Evolutionary conservation across 2,888 invertebrate genomes (phyloP).

Genomic region (Noctua pronuba): DNA sequence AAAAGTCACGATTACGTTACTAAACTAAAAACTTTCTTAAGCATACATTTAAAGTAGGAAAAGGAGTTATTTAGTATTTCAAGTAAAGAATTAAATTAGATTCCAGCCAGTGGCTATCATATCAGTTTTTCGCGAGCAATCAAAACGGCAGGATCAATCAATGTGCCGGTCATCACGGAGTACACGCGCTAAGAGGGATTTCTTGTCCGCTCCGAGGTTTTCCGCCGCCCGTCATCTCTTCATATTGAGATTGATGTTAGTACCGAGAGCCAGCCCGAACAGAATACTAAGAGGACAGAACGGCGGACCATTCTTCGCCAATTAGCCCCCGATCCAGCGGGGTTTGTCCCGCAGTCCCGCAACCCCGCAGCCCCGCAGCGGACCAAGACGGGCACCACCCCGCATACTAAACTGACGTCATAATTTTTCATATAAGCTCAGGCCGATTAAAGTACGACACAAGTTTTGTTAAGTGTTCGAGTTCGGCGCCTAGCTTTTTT

Average conservation of each 20-base stretch:
- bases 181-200: constrained; percentile 86
- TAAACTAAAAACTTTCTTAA: neutral
- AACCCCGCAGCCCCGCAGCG: constrained; percentile 70
- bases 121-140: constrained; percentile 65
- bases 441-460: constrained; percentile 78
- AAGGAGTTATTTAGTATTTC: neutral
- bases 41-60: neutral
- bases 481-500: constrained; percentile 40
- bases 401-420: constrained; percentile 87
- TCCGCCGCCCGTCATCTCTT: constrained; percentile 86
- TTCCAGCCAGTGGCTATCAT: constrained; percentile 33
- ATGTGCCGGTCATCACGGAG: constrained; percentile 74
- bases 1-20: neutral
- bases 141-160: constrained; percentile 81
- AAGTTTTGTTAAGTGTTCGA: constrained; percentile 65
- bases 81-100: constrained; percentile 17
- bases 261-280: constrained; percentile 77
- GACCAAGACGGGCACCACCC: constrained; percentile 76
- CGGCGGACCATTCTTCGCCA: constrained; percentile 84
- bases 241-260: constrained; percentile 89
- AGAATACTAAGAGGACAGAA: constrained; percentile 86
- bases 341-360: constrained; percentile 79
- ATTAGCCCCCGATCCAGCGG: constrained; percentile 85
- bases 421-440: constrained; percentile 86
- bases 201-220: constrained; percentile 84